These are phyloP conservation scores for Parus major DNA, from an alignment of 2,113 vertebrate genomes.

Conservation along the genomic window DNA sequence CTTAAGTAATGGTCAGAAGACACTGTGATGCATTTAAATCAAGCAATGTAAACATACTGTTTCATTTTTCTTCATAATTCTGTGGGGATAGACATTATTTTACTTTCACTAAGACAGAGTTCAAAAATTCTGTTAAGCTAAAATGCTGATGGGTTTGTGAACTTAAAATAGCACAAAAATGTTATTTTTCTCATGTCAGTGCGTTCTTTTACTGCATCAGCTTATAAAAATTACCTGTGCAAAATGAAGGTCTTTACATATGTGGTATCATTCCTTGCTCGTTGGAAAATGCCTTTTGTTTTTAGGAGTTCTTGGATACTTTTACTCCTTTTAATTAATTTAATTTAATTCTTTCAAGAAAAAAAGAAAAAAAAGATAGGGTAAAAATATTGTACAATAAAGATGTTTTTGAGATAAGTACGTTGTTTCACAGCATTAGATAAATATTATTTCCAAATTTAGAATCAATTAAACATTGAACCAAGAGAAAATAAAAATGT, in stretches of 20 bases:
- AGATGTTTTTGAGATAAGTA: neutral
- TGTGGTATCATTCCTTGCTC: neutral
- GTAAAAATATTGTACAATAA: neutral
- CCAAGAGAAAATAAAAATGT: neutral
- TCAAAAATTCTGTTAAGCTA: neutral
- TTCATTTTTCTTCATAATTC: neutral
- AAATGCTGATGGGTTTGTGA: neutral
- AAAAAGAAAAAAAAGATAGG: neutral
- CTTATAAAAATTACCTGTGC: neutral
- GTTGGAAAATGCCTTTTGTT: neutral
- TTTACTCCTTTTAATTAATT: neutral
- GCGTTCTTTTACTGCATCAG: neutral
- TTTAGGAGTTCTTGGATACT: neutral
- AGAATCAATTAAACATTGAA: neutral
- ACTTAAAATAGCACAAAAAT: neutral
- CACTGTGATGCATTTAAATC: neutral
- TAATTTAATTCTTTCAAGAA: neutral
- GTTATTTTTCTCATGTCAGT: neutral
- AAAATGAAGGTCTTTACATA: neutral
- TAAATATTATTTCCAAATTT: neutral
- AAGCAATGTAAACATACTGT: neutral
- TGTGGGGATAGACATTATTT: neutral
- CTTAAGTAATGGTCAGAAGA: neutral
- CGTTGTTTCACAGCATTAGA: neutral
- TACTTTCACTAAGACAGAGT: neutral